Base-by-base conservation (phyloP, 2,113 vertebrate species). In the Hoplias malabaricus region DNA sequence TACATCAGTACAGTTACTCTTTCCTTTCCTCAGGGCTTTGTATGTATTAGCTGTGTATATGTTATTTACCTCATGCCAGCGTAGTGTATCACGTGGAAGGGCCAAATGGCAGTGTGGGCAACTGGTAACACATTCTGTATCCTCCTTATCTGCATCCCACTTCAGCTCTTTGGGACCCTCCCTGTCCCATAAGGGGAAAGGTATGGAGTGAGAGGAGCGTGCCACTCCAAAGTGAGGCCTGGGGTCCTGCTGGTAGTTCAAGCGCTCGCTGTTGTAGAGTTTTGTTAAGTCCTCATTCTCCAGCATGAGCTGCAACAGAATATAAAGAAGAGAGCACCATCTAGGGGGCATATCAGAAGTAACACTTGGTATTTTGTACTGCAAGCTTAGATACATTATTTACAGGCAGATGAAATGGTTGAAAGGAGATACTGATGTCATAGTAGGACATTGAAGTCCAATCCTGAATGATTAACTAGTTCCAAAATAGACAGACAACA, bases 221-320 rank as follows among this genome's bases (percentile, higher is more conserved):
- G 92, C 87, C 0, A 93, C 89, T 1, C 92, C 92, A 80, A 93
- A 93, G 80, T 93, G 92, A 75, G 92, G 91, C 12, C 92, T 82
- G 54, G 92, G 92, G 80, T 93, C 92, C 48, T 86, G 89, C 88
- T 92, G 91, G 85, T 91, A 93, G 83, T 34, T 88, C 36, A 91
- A 61, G 75, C 81, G 88, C 34, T 85, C 82, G 13, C 84, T 91
- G 80, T 84, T 75, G 75, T 89, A 71, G 78, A 84, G 82, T 69
- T 68, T 16, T 33, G 86, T 71, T 31, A 21, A 76, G 73, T 79
- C 40, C 68, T 86, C 83, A 0, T 80, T 69, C 33, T 87, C 83
- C 23, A 87, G 80, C 83, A 87, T 80, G 59, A 79, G 34, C 29
- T 80, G 66, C 34, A 62, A 78, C 19, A 31, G 50, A 72, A 53